Evolutionary conservation across 2,888 invertebrate genomes (phyloP), one percentile per base, ranked within the genome.

Genomic region (Lacanobia oleracea): DNA sequence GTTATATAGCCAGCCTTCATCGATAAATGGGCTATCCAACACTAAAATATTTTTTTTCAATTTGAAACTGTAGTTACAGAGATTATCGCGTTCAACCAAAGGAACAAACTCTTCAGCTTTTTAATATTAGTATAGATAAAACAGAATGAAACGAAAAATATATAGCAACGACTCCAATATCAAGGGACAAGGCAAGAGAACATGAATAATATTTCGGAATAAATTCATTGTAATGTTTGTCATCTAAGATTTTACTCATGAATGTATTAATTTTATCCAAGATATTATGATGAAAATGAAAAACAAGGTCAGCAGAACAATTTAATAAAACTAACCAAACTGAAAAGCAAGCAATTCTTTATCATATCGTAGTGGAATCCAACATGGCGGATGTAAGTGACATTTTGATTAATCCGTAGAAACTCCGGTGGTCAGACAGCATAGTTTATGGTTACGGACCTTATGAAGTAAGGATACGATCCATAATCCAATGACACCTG

Each of bases 351-450:
- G 40, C 12, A 60, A 40, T 23, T 74, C 18, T 27, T 27, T 43
- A 45, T 77, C 21, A 72, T 60, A 78, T 40, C 51, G 72, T 50
- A 33, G 27, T 43, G 53, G n/a, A 54, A 60, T 72, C 33, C 40
- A 74, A 33, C n/a, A 72, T 60, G 48, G 79, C 33, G 23, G 72
- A 50, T 79, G 60, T 50, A 23, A 33, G 40, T 53, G 72, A 79
- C 53, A 72, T 54, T 79, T 56, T 79, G 48, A 74, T 79, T 50
- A 74, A 60, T 74, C 48, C 23, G 23, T 60, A n/a, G 61, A 74
- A 72, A 48, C 16, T 12, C 60, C 16, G 1, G 23, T 54, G 16
- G 8, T 59, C 27, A 48, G 59, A 54, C 10, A 54, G 9, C 45
- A 40, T 14, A 48, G 18, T 54, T 43, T 14, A 9, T 33, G 5